Conservation (phyloP, 1,140 invertebrate species). For the silkworm (Bombyx mori) region DNA sequence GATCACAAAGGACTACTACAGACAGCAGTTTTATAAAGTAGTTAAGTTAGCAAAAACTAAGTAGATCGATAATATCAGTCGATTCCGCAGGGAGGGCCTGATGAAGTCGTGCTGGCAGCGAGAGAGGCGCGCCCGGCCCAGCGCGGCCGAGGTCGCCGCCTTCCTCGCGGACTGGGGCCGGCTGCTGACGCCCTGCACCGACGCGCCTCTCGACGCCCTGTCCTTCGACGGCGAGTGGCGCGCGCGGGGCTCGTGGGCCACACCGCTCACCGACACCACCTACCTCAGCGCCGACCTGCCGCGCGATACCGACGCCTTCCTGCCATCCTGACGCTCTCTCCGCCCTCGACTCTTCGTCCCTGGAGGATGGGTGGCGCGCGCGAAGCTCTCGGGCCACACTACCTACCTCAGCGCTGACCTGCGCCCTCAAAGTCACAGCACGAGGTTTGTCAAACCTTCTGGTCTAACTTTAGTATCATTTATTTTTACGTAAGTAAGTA, state of each 20-base stretch:
- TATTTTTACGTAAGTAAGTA: background rate
- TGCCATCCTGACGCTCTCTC: slow-evolving; percentile 19
- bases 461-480: background rate
- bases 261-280: slow-evolving; percentile 49
- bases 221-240: slow-evolving; percentile 37
- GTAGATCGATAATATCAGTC: background rate
- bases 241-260: slow-evolving; percentile 44
- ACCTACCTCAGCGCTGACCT: background rate
- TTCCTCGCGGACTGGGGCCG: slow-evolving; percentile 70
- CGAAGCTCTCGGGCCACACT: background rate
- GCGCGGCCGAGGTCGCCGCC: slow-evolving; percentile 78
- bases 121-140: slow-evolving; percentile 78
- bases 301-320: slow-evolving; percentile 35
- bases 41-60: no score
- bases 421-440: background rate
- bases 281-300: slow-evolving; percentile 49
- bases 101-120: slow-evolving; percentile 83
- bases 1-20: no score
- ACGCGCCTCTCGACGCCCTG: slow-evolving; percentile 75
- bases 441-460: background rate
- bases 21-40: no score
- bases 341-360: background rate
- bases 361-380: background rate
- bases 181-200: slow-evolving; percentile 84
- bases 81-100: slow-evolving; percentile 75